Evolutionary conservation across 2,797 vertebrate species (phyloP), one percentile per base, ranked within the genome.

Genomic region (Malacoctenus gilli): DNA sequence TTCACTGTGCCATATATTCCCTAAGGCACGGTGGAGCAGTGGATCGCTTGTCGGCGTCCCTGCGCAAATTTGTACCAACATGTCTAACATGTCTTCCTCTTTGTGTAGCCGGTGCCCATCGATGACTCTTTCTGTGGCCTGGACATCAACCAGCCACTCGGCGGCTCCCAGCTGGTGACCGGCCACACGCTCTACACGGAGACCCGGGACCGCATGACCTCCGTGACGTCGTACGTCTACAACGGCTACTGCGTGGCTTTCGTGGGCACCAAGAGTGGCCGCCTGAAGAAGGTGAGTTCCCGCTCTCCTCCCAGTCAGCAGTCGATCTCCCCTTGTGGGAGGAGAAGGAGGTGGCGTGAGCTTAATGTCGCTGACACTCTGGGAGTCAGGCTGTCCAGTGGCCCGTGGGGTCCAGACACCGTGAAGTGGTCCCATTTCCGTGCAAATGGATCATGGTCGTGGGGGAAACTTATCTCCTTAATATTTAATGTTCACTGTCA

Each of bases 101-200:
- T 36, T 54, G 48, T 80, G 25, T 70, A 99, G 97, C 97, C 97
- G 1, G 96, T 99, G 51, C 96, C 96, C 62, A 99, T 99, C 0
- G 96, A 98, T 15, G 97, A 99, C 88, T 95, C 94, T 5, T 99
- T 99, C 92, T 99, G 97, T 0, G 97, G 97, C 48, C 87, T 98
- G 36, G 97, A 98, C 90, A 99, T 99, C 91, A 99, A 99, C 91
- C 97, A 99, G 87, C 97, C 46, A 0, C 93, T 99, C 1, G 97
- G 97, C 11, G 97, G 97, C 52, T 97, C 95, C 0, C 92, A 91
- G 25, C 91, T 98, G 4, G 95, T 99, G 75, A 95, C 95, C 0
- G 97, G 97, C 8, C 92, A 96, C 85, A 93, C 89, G 0, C 92
- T 99, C 37, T 98, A 94, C 80, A 95, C 95, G 0, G 95, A 98